These are phyloP conservation scores for Chaenogobius annularis DNA, from an alignment of 2,113 vertebrate species.

Conservation along the genomic window DNA sequence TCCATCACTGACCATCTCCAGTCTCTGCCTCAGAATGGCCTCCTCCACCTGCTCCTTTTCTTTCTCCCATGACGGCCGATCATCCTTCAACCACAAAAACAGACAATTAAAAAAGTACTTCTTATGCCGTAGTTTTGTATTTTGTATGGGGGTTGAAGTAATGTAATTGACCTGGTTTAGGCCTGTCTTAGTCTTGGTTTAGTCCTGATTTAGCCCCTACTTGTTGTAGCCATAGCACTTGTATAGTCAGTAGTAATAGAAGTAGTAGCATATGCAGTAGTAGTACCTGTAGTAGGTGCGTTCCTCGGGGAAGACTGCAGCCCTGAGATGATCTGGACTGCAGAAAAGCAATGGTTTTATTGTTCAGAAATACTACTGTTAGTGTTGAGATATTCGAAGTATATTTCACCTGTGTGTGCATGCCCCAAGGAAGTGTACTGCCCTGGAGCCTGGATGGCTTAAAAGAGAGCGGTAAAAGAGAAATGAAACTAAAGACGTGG, in stretches of 20 bases:
- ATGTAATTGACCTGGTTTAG: too few species aligned
- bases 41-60: slow-evolving; percentile 79
- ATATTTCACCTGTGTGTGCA: slow-evolving; percentile 56
- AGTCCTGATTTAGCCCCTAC: neutral
- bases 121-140: too few species aligned
- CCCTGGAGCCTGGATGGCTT: slow-evolving; percentile 75
- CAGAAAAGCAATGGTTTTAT: neutral
- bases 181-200: neutral
- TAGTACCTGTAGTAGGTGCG: neutral
- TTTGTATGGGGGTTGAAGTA: too few species aligned
- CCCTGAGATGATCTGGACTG: neutral
- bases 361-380: neutral
- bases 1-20: slow-evolving; percentile 87
- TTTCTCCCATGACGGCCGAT: slow-evolving; percentile 81
- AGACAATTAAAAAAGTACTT: too few species aligned
- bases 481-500: neutral
- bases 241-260: neutral
- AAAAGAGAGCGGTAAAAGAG: neutral
- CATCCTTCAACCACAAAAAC: slow-evolving; percentile 62
- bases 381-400: slow-evolving; percentile 5
- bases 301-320: neutral
- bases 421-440: slow-evolving; percentile 44
- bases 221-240: neutral
- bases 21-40: slow-evolving; percentile 82
- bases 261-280: neutral